Percentiles rank a stretch among this genome's conserved stretches.
phyloP scores from a whole-genome alignment of 2,888 invertebrate species.

The Amphipoea oculea region DNA sequence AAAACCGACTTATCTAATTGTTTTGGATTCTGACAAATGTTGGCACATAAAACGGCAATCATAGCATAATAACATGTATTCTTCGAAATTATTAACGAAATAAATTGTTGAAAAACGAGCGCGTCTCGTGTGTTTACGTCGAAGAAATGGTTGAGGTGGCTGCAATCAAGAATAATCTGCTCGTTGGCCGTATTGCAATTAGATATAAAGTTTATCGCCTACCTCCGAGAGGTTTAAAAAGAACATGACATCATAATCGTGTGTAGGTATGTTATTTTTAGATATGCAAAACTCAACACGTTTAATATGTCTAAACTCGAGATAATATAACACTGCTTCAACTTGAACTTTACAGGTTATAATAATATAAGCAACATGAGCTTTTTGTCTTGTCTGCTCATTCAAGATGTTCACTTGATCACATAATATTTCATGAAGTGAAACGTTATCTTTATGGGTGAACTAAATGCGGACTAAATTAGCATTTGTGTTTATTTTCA shows the following conservation, averaged over 20 bases:
- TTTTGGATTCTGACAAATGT: constrained; percentile 1
- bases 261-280: constrained; percentile 54
- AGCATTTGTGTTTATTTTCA: constrained; percentile 19
- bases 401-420: constrained; percentile 1
- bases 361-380: neutral
- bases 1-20: constrained; percentile 22
- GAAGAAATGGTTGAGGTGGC: constrained; percentile 6
- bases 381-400: constrained; percentile 16
- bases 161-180: constrained; percentile 39
- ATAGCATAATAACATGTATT: constrained; percentile 6
- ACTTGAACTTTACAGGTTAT: constrained; percentile 22
- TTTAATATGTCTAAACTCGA: constrained; percentile 42
- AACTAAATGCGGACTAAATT: constrained; percentile 22
- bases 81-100: neutral
- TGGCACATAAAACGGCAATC: neutral
- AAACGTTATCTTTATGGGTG: constrained; percentile 21
- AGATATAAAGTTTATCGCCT: constrained; percentile 48
- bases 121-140: constrained; percentile 1
- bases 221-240: constrained; percentile 55
- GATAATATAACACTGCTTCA: constrained; percentile 17
- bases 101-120: neutral
- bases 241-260: constrained; percentile 69
- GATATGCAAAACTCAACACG: constrained; percentile 41
- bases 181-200: constrained; percentile 36
- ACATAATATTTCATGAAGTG: neutral